Evolutionary conservation across 2,888 invertebrate genomes (phyloP), one percentile per base, ranked within the genome.

Genomic region (Acheta domesticus): DNA sequence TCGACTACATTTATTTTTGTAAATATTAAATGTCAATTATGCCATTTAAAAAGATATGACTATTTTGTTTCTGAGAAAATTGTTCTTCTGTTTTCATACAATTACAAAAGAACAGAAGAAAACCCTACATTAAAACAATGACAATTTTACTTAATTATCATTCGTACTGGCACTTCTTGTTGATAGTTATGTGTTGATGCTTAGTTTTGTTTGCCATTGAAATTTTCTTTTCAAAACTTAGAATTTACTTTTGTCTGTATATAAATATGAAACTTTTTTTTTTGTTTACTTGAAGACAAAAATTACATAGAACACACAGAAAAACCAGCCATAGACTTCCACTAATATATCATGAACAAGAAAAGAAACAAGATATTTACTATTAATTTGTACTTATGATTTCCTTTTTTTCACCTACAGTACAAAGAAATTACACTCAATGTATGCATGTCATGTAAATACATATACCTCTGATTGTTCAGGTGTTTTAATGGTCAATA

Each of bases 1-100:
- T 62, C n/a, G 76, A 76, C 76, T 76, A 76, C 76, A 76, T 76
- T 76, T 76, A 76, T 76, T 76, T 76, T 48, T 76, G 76, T 76
- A 76, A 76, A 76, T 76, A 76, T 76, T 76, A n/a, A 76, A 76
- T 36, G 62, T 36, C 49, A 36, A 49, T 36, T 76, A 76, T 76
- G 76, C 76, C 76, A 76, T 76, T 76, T 76, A 76, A 76, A 76
- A 49, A 48, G 62, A 62, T 62, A 75, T 75, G 75, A 75, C 75
- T 23, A 75, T 75, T 75, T 23, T 21, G 36, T 75, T 21, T 75
- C 75, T 75, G 75, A 75, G 36, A 75, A 75, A 62, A 62, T 62
- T 62, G 62, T 62, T 62, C 62, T 62, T 36, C 36, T 36, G 36
- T 36, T 36, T 36, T 36, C 36, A 36, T 36, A 36, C 36, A 36